Conservation (phyloP, 2,113 vertebrate genomes). For the Gymnogyps californianus region DNA sequence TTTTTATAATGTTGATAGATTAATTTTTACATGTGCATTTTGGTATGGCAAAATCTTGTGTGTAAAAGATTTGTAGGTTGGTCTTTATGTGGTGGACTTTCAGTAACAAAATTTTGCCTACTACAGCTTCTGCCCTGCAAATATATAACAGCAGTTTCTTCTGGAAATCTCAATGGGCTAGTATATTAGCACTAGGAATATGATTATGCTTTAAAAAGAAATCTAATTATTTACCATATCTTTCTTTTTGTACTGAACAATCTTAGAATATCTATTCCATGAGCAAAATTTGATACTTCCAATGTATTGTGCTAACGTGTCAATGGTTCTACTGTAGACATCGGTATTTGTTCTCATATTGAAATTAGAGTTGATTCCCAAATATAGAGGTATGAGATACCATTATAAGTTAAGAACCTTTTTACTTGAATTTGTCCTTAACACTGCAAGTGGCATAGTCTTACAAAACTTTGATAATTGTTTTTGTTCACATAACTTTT, state of each 20-base stretch:
- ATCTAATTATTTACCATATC: background rate
- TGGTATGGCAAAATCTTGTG: background rate
- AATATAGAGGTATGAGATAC: background rate
- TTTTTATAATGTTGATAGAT: background rate
- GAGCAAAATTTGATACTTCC: background rate
- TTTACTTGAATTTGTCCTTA: background rate
- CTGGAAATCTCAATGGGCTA: background rate
- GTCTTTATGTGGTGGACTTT: background rate
- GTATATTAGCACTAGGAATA: background rate
- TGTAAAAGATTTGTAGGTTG: background rate
- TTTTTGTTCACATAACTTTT: background rate
- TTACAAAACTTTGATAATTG: background rate
- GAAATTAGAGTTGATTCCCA: background rate
- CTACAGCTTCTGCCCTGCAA: background rate
- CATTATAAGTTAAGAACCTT: background rate
- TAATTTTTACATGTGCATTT: background rate
- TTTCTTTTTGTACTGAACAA: background rate
- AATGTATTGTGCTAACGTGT: background rate
- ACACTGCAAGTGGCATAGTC: background rate
- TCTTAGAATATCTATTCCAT: background rate
- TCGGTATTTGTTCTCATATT: background rate
- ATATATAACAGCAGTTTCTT: background rate
- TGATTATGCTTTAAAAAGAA: background rate
- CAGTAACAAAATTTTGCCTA: background rate
- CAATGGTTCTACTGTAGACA: background rate